Evolutionary conservation across 1,140 invertebrate genomes (phyloP), one percentile per base, ranked within the genome.

Genomic region (Drosophila setifemur): DNA sequence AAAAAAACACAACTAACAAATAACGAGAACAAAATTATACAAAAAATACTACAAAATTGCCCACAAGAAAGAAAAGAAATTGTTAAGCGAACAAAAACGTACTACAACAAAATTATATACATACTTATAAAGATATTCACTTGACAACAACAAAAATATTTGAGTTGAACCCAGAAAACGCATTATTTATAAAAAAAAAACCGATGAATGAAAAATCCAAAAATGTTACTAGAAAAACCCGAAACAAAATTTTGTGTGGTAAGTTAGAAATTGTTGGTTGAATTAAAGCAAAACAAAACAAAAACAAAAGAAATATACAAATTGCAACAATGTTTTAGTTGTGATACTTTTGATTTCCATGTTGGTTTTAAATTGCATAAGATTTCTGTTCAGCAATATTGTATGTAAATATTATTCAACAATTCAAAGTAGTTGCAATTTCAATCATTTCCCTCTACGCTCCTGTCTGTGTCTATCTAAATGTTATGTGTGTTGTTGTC

Each of bases 241-340:
- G 79, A 85, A 73, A 78, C 73, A 61, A 75, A 89, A 88, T 89
- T 89, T 89, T 89, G 88, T 89, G 88, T 89, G 88, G 88, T 89
- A 89, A 89, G 88, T 89, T 89, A 83, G 68, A 75, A 86, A 85
- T 78, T 89, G 79, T 88, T 89, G 76, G 70, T 87, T 87, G 60
- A 78, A 67, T 49, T 53, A 86, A 75, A 58, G 47, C 18, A 63
- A 77, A 76, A 71, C 14, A 39, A 68, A 52, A 55, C 45, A 39
- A 42, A 54, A 58, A 43, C 53, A 49, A 52, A 43, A 53, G 25
- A 44, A 54, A 71, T 50, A 64, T 52, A 64, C 28, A 67, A 63
- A 52, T 31, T 39, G 55, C 58, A 55, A 78, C 57, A 29, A 53
- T n/a, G 39, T 50, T 78, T 85, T 37, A 73, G 70, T 83, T 64